A percentile compares a stretch with the other conserved stretches of the same genome.
phyloP scores from a whole-genome alignment of 2,113 vertebrate genomes.

The Ceratotherium simum region DNA sequence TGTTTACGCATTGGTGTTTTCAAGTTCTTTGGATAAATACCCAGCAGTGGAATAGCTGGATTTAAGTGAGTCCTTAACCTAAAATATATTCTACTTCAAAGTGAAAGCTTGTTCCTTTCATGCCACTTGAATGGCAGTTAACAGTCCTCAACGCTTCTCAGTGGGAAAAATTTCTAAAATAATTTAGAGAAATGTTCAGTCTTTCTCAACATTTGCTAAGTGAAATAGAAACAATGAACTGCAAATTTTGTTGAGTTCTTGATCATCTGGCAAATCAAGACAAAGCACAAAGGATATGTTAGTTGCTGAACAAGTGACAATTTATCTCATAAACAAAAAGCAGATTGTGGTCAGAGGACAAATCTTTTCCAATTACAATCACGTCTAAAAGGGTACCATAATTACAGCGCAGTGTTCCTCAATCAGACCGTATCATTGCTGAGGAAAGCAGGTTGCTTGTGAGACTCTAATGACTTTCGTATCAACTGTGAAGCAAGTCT shows the following conservation, averaged over 20 bases:
- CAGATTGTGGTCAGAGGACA: conserved; percentile 30
- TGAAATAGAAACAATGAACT: background rate
- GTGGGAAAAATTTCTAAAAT: background rate
- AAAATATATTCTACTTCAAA: conserved; percentile 1
- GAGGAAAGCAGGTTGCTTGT: background rate
- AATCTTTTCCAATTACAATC: conserved; percentile 25
- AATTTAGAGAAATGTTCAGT: background rate
- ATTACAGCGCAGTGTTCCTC: conserved; percentile 3
- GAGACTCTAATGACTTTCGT: conserved; percentile 46
- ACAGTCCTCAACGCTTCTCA: background rate
- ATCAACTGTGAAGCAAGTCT: conserved; percentile 33
- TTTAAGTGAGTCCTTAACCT: background rate
- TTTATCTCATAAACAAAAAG: conserved; percentile 52
- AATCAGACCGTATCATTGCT: background rate
- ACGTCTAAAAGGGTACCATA: background rate
- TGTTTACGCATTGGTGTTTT: too few species aligned
- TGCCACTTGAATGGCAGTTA: background rate
- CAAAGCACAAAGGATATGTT: conserved; percentile 26
- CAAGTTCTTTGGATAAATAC: too few species aligned
- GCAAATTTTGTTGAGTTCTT: conserved; percentile 28
- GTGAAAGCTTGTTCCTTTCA: background rate
- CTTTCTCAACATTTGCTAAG: background rate
- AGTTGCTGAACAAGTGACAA: conserved; percentile 12
- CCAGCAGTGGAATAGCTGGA: too few species aligned
- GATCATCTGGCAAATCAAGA: conserved; percentile 57